A percentile compares a stretch with the other conserved stretches of the same genome.
Conservation (phyloP, 1,140 invertebrate species). For the Drosophila equinoxialis region DNA sequence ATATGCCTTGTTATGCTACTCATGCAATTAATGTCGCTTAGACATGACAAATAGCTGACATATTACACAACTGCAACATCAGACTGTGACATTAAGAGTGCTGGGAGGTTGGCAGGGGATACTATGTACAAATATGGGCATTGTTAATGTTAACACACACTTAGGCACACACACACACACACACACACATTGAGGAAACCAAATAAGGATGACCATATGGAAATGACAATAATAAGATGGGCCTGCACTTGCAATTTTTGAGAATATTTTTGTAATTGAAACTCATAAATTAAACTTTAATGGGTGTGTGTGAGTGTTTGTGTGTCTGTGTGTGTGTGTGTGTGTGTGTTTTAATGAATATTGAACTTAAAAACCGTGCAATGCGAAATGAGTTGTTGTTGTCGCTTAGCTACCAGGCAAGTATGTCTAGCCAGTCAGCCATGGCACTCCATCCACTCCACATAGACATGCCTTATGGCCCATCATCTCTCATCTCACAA, state of each 20-base stretch:
- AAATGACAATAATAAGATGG: background rate
- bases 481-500: conserved; percentile 1
- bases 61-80: conserved; percentile 68
- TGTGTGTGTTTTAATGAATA: conserved; percentile 44
- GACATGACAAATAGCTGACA: conserved; percentile 65
- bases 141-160: conserved; percentile 10
- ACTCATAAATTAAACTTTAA: conserved; percentile 69
- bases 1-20: background rate
- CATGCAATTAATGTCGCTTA: conserved; percentile 22
- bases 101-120: background rate
- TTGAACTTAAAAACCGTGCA: conserved; percentile 52
- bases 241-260: no score
- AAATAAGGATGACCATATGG: background rate
- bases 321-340: background rate
- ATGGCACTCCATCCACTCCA: background rate
- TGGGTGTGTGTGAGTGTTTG: conserved; percentile 2
- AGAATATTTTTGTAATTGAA: conserved; percentile 71
- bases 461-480: background rate
- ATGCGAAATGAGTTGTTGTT: conserved; percentile 20
- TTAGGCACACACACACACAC: conserved; percentile 51
- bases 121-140: no score
- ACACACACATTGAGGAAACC: conserved; percentile 51
- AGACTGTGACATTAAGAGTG: conserved; percentile 55
- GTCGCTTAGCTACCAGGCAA: background rate
- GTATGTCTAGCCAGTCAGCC: background rate